Evolutionary conservation across 1,140 invertebrate species (phyloP).

Genomic region (Riptortus pedestris): DNA sequence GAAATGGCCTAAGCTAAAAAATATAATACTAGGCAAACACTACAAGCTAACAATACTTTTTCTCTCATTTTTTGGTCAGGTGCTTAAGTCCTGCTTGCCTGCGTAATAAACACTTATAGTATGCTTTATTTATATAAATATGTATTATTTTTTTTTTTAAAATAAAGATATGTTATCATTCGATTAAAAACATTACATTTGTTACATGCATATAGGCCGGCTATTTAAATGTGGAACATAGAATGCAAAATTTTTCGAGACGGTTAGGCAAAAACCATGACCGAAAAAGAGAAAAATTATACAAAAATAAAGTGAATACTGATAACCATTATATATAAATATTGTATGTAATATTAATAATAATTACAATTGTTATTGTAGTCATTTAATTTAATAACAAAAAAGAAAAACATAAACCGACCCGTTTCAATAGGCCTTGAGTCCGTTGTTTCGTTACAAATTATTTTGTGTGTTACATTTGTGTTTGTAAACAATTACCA

Average conservation of each 20-base stretch:
- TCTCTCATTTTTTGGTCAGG: constrained; percentile 18
- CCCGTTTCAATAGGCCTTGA: constrained; percentile 4
- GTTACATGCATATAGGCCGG: constrained; percentile 12
- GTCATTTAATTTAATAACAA: constrained; percentile 12
- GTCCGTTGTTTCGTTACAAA: background rate
- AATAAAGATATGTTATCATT: constrained; percentile 13
- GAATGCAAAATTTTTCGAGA: background rate
- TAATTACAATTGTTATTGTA: constrained; percentile 8
- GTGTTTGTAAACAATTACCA: background rate
- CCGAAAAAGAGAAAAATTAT: constrained; percentile 10
- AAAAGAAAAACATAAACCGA: constrained; percentile 11
- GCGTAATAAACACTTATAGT: background rate
- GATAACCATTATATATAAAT: constrained; percentile 17
- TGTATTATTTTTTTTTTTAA: background rate
- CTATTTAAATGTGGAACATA: background rate
- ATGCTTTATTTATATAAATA: background rate
- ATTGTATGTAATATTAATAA: constrained; percentile 8
- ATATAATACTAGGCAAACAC: constrained; percentile 18
- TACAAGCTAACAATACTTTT: constrained; percentile 13
- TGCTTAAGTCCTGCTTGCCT: background rate
- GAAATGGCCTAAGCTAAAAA: constrained; percentile 14
- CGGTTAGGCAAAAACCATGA: constrained; percentile 5
- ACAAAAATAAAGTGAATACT: constrained; percentile 16
- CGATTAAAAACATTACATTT: constrained; percentile 3
- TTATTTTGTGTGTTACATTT: background rate